Evolutionary conservation across 2,888 invertebrate species (phyloP).

Genomic region (Drosophila setosimentum): DNA sequence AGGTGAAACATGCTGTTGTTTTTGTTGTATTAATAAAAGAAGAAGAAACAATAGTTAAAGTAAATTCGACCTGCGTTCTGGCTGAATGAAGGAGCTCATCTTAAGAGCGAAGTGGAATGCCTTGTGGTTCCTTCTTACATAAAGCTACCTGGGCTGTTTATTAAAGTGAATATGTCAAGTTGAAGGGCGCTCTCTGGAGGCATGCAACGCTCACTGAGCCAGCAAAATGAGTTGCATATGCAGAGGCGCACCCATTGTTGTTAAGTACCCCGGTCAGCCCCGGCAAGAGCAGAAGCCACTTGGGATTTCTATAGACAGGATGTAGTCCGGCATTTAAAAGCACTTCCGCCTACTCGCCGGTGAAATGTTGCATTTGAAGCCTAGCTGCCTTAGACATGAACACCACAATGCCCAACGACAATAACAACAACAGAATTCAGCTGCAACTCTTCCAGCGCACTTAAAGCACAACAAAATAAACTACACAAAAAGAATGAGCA

Average conservation of each 20-base stretch:
- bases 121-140: background rate
- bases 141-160: slow-evolving; percentile 4
- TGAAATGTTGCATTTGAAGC: slow-evolving; percentile 78
- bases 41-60: background rate
- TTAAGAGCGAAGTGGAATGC: background rate
- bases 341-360: slow-evolving; percentile 78
- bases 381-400: slow-evolving; percentile 63
- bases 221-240: slow-evolving; percentile 63
- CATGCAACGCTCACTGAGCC: slow-evolving; percentile 55
- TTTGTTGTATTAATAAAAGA: background rate
- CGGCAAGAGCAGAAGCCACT: slow-evolving; percentile 28
- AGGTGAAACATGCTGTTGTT: background rate
- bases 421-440: slow-evolving; percentile 13
- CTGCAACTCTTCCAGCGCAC: slow-evolving; percentile 43
- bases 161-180: slow-evolving; percentile 58
- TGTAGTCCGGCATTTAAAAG: slow-evolving; percentile 74
- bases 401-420: slow-evolving; percentile 55
- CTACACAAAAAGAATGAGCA: slow-evolving; percentile 24
- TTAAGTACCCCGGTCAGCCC: slow-evolving; percentile 29
- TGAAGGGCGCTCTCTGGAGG: slow-evolving; percentile 60
- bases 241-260: slow-evolving; percentile 65
- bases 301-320: slow-evolving; percentile 74
- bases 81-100: background rate
- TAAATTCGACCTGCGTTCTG: background rate
- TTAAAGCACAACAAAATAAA: slow-evolving; percentile 42